A percentile compares a stretch with the other conserved stretches of the same genome.
Evolutionary conservation across 2,888 invertebrate species (phyloP).

Genomic region (Cryptus viduatorius): DNA sequence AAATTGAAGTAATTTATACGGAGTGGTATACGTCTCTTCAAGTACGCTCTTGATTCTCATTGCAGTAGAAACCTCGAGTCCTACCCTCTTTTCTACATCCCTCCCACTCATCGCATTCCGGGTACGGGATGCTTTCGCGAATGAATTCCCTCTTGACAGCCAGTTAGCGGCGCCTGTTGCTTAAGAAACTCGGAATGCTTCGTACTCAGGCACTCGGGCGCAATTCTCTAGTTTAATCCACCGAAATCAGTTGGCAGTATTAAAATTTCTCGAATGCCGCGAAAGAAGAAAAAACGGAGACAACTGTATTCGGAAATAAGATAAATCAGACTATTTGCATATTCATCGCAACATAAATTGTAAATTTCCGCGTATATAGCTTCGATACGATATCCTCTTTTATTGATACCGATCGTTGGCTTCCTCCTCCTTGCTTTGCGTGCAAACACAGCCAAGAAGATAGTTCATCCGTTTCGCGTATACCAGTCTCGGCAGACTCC

Average conservation of each 20-base stretch:
- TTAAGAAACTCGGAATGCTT: constrained; percentile 44
- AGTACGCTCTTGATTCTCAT: constrained; percentile 17
- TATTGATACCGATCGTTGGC: neutral
- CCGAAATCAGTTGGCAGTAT: neutral
- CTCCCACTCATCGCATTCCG: constrained; percentile 25
- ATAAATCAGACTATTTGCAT: neutral
- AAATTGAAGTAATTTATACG: neutral
- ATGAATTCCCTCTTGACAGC: constrained; percentile 64
- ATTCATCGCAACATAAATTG: neutral
- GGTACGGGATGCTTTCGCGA: constrained; percentile 33
- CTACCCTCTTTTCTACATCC: constrained; percentile 3
- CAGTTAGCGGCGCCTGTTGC: constrained; percentile 72
- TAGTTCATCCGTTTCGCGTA: neutral
- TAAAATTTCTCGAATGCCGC: neutral
- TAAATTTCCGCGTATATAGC: neutral
- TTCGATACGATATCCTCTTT: neutral
- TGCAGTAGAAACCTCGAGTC: constrained; percentile 9
- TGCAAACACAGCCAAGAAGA: neutral
- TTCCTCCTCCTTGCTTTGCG: neutral
- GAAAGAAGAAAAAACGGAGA: neutral
- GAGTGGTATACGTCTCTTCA: constrained; percentile 2
- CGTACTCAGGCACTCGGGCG: neutral
- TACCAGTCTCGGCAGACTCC: neutral
- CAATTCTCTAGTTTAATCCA: constrained; percentile 4
- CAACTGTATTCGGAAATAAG: neutral